These are phyloP conservation scores for Cepaea hortensis DNA, from an alignment of 2,888 invertebrate genomes.

Conservation along the genomic window DNA sequence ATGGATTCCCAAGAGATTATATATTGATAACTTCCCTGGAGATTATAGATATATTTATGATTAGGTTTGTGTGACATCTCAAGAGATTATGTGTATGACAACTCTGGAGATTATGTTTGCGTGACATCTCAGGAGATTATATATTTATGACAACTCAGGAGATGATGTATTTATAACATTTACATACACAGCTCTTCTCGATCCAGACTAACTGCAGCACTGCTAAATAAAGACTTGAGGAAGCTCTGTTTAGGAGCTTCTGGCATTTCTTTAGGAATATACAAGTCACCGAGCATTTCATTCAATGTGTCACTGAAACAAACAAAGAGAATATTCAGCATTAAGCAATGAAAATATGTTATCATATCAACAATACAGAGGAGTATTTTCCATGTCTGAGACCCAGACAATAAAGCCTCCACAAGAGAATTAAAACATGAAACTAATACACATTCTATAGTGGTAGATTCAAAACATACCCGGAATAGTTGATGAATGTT, in stretches of 20 bases:
- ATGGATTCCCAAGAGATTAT: too few relatives aligned
- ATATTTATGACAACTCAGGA: background rate
- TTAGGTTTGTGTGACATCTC: too few relatives aligned
- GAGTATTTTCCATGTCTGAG: background rate
- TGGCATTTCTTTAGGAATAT: slow-evolving; percentile 95
- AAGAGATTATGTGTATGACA: too few relatives aligned
- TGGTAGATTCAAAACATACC: too few relatives aligned
- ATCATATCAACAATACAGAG: background rate
- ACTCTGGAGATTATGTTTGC: too few relatives aligned
- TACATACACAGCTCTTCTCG: slow-evolving; percentile 94
- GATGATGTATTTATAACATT: background rate
- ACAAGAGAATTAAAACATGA: background rate
- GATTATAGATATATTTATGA: background rate
- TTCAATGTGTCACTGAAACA: slow-evolving; percentile 86
- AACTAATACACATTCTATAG: background rate
- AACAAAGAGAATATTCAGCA: slow-evolving; percentile 19
- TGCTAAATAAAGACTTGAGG: slow-evolving; percentile 87
- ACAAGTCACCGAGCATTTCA: slow-evolving; percentile 96
- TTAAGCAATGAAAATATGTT: background rate
- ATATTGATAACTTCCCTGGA: background rate
- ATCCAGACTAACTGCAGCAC: slow-evolving; percentile 82
- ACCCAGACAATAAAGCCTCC: background rate
- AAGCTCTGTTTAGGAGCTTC: slow-evolving; percentile 97
- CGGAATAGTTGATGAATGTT: too few relatives aligned
- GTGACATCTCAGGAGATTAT: too few relatives aligned